Base-by-base conservation (phyloP, 2,113 vertebrate genomes). In the Leptodactylus fuscus region DNA sequence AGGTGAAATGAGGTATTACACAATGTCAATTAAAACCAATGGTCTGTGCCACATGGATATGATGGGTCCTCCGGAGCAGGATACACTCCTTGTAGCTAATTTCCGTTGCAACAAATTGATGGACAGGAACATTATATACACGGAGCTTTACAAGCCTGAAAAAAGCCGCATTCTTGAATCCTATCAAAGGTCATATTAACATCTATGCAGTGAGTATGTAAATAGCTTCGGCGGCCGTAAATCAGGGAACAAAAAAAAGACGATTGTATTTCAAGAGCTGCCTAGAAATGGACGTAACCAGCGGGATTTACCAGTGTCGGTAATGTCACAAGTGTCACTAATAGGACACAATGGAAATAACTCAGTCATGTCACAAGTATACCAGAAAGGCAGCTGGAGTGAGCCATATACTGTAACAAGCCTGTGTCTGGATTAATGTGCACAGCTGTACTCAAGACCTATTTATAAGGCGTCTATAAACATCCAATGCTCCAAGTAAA, bases 391-490 rank as follows among this genome's bases (percentile, higher is more conserved):
- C 82, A 85, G 82, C 82, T 85, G 82, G 82, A 69, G 49, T 27
- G 55, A 77, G 27, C 18, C 22, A 36, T 41, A 27, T 27, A 58
- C 81, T 83, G 36, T 46, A 44, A 20, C 32, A 24, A 85, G 82
- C 74, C 22, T 62, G 71, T 65, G 71, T n/a, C 27, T 2, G 29
- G 82, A 85, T 85, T 65, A 67, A 46, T 75, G 11, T 32, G 46
- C 73, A 51, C 82, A 85, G 73, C 55, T 85, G 82, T 76, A 84
- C 34, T 46, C 36, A 60, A 41, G 36, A 24, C 32, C 55, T 81
- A 81, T 49, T 69, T 74, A 38, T 74, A 62, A 10, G 12, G 71
- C 18, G 24, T 83, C 58, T 85, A 85, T 85, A 85, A 85, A 85
- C 82, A 69, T 60, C 29, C 27, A 48, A 38, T 62, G 51, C 51